phyloP scores from a whole-genome alignment of 1,140 invertebrate species.

The Paraescarpia echinospica region DNA sequence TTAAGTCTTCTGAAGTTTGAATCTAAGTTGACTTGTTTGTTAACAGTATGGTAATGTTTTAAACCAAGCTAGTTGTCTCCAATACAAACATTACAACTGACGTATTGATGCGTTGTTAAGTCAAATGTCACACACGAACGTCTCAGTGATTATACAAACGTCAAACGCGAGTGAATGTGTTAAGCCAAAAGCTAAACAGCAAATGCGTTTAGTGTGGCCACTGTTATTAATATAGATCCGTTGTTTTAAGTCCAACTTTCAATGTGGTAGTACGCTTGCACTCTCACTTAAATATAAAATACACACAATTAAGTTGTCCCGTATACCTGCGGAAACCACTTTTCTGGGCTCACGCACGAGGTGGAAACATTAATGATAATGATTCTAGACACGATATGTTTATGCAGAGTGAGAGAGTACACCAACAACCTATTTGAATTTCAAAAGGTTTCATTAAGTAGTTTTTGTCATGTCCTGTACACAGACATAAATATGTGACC shows the following conservation, averaged over 20 bases:
- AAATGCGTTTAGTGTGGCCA: not conserved
- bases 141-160: not conserved
- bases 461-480: not conserved
- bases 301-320: not conserved
- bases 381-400: not conserved
- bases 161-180: not conserved
- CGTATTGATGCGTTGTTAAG: not conserved
- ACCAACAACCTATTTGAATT: not conserved
- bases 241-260: not conserved
- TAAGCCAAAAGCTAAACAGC: not conserved
- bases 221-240: not conserved
- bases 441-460: not conserved
- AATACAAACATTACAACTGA: not conserved
- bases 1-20: not conserved
- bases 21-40: too few relatives aligned
- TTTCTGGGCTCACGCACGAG: not conserved
- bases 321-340: not conserved
- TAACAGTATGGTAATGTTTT: not conserved
- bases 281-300: not conserved
- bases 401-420: not conserved
- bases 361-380: not conserved
- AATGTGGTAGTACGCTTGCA: not conserved
- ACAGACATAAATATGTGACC: not conserved
- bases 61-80: not conserved
- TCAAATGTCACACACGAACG: not conserved